Evolutionary conservation across 2,797 vertebrate genomes (phyloP), one percentile per base, ranked within the genome.

Genomic region (Prunella strophiata): DNA sequence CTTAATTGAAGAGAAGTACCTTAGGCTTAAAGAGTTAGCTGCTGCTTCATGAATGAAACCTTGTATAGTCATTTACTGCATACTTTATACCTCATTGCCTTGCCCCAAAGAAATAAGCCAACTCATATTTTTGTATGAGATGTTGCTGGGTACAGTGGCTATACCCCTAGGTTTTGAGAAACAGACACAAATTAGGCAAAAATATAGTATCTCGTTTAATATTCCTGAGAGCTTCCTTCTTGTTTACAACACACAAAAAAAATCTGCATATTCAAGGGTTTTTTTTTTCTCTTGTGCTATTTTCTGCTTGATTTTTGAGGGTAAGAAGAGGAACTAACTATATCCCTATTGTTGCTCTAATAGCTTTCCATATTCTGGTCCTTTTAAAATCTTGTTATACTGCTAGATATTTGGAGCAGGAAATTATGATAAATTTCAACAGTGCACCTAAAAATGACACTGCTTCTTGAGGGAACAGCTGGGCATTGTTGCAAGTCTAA

Each of bases 41-140:
- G 61, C 67, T 85, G 52, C 76, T 93, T 93, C 82, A 68, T 96
- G 93, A 97, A 96, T 93, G 91, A 89, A 93, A 76, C 88, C 45
- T 85, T 91, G 38, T 93, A 68, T 17, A 76, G 52, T 20, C 30
- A 84, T 91, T 93, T 80, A 76, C 38, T 71, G 55, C 51, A 26
- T 67, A 38, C 23, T 88, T 89, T 73, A 86, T 75, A 54, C 76
- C 58, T 65, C 34, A 30, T 47, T 86, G 67, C 57, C 45, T 84
- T 55, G 16, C 40, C 32, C 59, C 32, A 47, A 73, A 92, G 59
- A 88, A 96, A 52, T 36, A 57, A 76, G 59, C 54, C 62, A 74
- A 20, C 52, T 48, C 19, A 32, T 38, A 75, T 20, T 87, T 75
- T 52, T 36, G 36, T 36, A 36, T 36, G 58, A 89, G 42, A 22